These are phyloP conservation scores for Dromas ardeola DNA, from an alignment of 2,113 vertebrate species.

Conservation along the genomic window DNA sequence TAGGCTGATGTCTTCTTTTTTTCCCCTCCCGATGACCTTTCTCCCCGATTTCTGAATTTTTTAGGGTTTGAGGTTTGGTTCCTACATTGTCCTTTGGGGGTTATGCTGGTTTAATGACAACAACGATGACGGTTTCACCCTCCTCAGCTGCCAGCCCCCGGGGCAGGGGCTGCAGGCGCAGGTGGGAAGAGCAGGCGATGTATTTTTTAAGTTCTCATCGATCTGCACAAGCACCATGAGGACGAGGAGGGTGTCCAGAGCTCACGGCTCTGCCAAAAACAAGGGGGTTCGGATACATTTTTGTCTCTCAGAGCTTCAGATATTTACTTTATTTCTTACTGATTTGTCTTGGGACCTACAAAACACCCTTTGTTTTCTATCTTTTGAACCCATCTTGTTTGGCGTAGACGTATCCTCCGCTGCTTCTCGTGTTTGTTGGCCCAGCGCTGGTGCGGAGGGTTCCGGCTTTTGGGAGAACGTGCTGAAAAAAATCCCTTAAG, in stretches of 20 bases:
- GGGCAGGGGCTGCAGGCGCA: too few relatives aligned
- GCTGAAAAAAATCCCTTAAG: conserved; percentile 27
- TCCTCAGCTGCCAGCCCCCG: background rate
- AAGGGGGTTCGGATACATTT: background rate
- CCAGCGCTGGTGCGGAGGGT: background rate
- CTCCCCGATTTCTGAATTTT: background rate
- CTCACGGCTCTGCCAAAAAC: background rate
- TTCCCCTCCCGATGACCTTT: accelerated
- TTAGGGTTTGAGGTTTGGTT: too few relatives aligned
- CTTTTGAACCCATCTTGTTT: background rate
- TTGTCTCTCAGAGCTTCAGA: background rate
- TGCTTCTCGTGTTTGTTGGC: background rate
- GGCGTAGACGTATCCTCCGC: accelerated
- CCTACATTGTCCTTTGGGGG: background rate
- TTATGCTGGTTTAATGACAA: background rate
- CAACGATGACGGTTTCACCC: accelerated
- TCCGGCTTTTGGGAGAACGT: background rate
- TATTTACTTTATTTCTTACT: background rate
- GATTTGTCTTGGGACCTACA: background rate
- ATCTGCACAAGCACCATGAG: background rate
- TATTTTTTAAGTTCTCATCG: accelerated
- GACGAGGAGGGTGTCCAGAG: background rate
- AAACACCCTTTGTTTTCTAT: background rate
- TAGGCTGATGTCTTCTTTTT: background rate
- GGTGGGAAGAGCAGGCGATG: background rate